Evolutionary conservation across 2,888 invertebrate species (phyloP).

Genomic region (Schizaphis graminum): DNA sequence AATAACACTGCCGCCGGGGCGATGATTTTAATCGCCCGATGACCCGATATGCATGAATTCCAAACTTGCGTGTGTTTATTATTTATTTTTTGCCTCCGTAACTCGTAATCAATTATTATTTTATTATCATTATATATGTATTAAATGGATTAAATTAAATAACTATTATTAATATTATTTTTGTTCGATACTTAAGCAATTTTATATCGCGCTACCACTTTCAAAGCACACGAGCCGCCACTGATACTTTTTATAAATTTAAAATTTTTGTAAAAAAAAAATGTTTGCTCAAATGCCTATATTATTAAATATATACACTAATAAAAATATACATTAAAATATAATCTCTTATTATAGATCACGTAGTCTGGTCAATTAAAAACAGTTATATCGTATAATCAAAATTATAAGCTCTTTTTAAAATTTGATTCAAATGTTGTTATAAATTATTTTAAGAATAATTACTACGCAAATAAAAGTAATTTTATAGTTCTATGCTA

Average conservation of each 20-base stretch:
- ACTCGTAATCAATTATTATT: too few relatives aligned
- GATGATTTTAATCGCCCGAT: too few relatives aligned
- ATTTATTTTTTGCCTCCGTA: too few relatives aligned
- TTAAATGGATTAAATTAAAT: too few relatives aligned
- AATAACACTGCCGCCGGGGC: too few relatives aligned
- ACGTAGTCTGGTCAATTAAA: neutral
- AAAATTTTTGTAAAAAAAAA: neutral
- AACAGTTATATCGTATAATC: neutral
- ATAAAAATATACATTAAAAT: neutral
- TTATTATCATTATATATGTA: too few relatives aligned
- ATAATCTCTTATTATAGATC: neutral
- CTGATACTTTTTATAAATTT: neutral
- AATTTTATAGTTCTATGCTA: neutral
- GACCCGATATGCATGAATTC: too few relatives aligned
- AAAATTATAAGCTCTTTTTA: neutral
- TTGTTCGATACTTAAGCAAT: too few relatives aligned
- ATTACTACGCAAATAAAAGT: neutral
- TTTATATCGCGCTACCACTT: too few relatives aligned
- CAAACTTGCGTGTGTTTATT: too few relatives aligned
- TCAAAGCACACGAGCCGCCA: too few relatives aligned
- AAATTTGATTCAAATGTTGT: neutral
- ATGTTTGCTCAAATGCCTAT: neutral
- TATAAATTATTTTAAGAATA: neutral
- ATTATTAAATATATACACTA: neutral
- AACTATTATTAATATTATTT: too few relatives aligned